Evolutionary conservation across 2,113 vertebrate species (phyloP).

Genomic region (Phylloscopus trochiloides): DNA sequence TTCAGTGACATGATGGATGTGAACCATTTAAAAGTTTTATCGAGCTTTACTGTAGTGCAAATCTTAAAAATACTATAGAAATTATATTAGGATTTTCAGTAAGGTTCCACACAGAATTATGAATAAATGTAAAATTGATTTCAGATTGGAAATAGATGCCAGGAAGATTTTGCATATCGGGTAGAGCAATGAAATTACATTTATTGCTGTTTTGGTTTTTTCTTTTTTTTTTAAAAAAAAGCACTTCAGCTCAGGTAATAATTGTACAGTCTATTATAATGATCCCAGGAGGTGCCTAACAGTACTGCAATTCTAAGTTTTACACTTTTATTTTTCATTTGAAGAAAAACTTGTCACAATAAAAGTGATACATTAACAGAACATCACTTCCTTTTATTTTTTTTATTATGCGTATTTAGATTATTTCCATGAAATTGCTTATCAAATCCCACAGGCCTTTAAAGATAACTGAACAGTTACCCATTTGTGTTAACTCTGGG

Average conservation of each 20-base stretch:
- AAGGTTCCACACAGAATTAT: conserved; percentile 16
- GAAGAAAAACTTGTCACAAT: conserved; percentile 66
- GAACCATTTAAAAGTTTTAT: conserved; percentile 52
- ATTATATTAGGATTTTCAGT: conserved; percentile 48
- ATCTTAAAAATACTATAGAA: conserved; percentile 60
- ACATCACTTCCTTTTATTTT: conserved; percentile 44
- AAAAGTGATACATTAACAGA: conserved; percentile 67
- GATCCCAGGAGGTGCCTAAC: conserved; percentile 64
- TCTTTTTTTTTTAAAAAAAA: not conserved
- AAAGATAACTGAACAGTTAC: conserved; percentile 61
- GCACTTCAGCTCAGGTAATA: conserved; percentile 58
- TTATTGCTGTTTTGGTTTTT: not conserved
- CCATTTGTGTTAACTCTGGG: conserved; percentile 60
- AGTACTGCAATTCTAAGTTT: conserved; percentile 59
- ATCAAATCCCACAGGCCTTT: conserved; percentile 55
- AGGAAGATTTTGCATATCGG: conserved; percentile 50
- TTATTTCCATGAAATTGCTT: conserved; percentile 63
- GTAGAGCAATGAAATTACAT: conserved; percentile 58
- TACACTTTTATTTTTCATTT: conserved; percentile 67
- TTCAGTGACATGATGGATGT: conserved; percentile 21
- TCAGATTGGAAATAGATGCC: conserved; percentile 47
- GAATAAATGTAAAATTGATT: conserved; percentile 57
- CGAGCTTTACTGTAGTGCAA: conserved; percentile 43
- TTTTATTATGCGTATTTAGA: conserved; percentile 58
- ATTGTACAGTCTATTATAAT: conserved; percentile 67